phyloP scores from a whole-genome alignment of 2,113 vertebrate species.

The Scortum barcoo region DNA sequence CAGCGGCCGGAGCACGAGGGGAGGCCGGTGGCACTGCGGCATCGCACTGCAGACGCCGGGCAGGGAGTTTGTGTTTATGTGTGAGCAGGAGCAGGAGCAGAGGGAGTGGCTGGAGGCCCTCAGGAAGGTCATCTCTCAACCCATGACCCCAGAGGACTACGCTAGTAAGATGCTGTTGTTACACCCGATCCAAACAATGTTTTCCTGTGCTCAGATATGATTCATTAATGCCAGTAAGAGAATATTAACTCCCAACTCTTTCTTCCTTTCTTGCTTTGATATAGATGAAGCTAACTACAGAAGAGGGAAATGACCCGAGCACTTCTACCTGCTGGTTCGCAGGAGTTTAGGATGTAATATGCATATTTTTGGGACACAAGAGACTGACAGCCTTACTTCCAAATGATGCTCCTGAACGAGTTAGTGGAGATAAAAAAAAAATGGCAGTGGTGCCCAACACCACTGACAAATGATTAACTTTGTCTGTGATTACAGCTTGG shows the following conservation, averaged over 20 bases:
- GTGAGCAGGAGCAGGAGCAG: conserved; percentile 89
- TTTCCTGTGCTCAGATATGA: not conserved
- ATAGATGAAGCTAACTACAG: conserved; percentile 83
- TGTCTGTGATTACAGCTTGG: not conserved
- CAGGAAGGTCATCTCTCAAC: conserved; percentile 84
- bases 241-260: not conserved
- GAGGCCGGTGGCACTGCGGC: conserved; percentile 87
- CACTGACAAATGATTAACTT: not conserved
- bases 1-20: conserved; percentile 76
- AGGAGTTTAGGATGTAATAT: not conserved
- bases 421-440: not conserved
- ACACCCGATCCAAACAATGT: not conserved
- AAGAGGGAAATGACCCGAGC: conserved; percentile 72
- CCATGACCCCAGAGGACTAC: conserved; percentile 86
- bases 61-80: conserved; percentile 90
- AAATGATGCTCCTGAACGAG: not conserved
- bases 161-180: conserved; percentile 72
- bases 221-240: too few species aligned
- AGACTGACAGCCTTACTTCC: not conserved
- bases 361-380: not conserved
- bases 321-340: not conserved
- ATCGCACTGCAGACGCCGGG: conserved; percentile 88
- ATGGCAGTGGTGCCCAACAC: not conserved
- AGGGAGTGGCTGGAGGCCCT: conserved; percentile 91
- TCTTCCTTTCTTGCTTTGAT: conserved; percentile 16